Evolutionary conservation across 2,113 vertebrate species (phyloP), one percentile per base, ranked within the genome.

Genomic region (Sylvietta virens): DNA sequence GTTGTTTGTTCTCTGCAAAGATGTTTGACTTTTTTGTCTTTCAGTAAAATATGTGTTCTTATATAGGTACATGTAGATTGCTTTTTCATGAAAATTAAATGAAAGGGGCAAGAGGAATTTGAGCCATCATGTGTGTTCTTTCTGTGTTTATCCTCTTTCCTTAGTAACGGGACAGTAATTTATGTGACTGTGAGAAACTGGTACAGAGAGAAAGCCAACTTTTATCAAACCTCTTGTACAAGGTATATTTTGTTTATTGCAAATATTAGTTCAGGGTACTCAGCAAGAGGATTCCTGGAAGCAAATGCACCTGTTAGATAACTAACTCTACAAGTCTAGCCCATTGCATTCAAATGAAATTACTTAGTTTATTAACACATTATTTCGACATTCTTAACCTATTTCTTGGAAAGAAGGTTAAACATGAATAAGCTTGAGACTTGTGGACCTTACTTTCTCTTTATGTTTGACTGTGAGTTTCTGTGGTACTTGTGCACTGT

Each of bases 401-500:
- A 8, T 65, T 87, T 85, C 24, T 83, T 42, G 69, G 73, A 80
- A 86, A 87, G 23, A 45, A 67, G 9, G 15, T 78, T 88, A 73
- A 81, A 74, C 3, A 3, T 28, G 37, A 92, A 57, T 48, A 67
- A 45, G 31, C 31, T 81, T 89, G 57, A 61, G 42, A 72, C 33
- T 82, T 78, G 53, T 39, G 37, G 47, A 76, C 77, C 42, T 65
- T 73, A 56, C 12, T 81, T 71, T 73, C 56, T 64, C 19, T n/a
- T 77, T 10, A 9, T 51, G 35, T 85, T 89, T 70, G 61, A 54
- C 16, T 42, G 3, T 61, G 26, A 73, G 54, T 54, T 82, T 47
- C 66, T 61, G 0, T 45, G 42, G 51, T 40, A 44, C 0, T 0
- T 12, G 15, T 66, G 16, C 27, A 62, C 22, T 66, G n/a, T 48